These are phyloP conservation scores for Rhinichthys klamathensis DNA, from an alignment of 2,113 vertebrate species.

Conservation along the genomic window DNA sequence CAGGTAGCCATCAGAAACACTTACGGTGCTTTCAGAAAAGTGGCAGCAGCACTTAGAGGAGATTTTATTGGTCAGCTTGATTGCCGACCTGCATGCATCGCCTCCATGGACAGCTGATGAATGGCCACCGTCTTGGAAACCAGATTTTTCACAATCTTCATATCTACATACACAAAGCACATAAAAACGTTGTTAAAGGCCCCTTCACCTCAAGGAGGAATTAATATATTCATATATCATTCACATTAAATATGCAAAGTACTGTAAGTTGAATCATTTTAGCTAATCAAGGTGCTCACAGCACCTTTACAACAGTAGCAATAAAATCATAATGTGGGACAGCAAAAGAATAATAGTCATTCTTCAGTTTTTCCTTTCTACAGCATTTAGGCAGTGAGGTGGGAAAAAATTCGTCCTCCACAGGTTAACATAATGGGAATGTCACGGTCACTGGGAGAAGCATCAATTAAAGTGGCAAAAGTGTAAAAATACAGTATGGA, in stretches of 20 bases:
- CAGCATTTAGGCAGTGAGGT: not conserved
- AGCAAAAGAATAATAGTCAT: not conserved
- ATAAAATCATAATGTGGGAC: not conserved
- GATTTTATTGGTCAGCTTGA: conserved; percentile 76
- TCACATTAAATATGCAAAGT: conserved; percentile 17
- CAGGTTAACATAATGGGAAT: conserved; percentile 3
- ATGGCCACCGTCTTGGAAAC: conserved; percentile 67
- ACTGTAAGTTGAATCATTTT: not conserved
- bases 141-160: conserved; percentile 73
- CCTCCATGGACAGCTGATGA: conserved; percentile 63
- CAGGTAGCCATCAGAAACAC: conserved; percentile 69
- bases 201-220: not conserved
- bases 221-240: not conserved
- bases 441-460: not conserved
- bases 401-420: not conserved
- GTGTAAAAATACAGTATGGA: not conserved
- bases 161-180: conserved; percentile 74
- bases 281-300: not conserved
- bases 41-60: conserved; percentile 80
- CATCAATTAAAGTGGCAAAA: not conserved
- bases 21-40: conserved; percentile 87
- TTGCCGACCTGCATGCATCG: conserved; percentile 70
- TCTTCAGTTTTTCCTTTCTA: not conserved
- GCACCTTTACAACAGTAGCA: not conserved
- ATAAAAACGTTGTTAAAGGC: not conserved